Base-by-base conservation (phyloP, 2,797 vertebrate species). In the Perodicticus potto region DNA sequence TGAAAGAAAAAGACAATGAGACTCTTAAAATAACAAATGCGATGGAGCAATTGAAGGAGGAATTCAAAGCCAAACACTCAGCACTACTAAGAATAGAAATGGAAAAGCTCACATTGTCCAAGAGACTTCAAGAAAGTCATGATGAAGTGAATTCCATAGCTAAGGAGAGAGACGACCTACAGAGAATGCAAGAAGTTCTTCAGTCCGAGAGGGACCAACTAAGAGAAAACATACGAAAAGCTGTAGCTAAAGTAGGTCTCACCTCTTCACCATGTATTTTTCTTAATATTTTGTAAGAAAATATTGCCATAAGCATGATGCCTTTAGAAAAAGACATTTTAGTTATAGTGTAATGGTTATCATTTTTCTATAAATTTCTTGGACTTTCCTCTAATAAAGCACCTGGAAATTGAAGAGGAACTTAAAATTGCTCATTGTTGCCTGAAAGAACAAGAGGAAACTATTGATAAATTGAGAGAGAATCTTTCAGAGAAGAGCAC, bases 191-290 rank as follows among this genome's bases (percentile, higher is more conserved):
- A 63, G 92, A 97, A 23, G 53, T 20, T 95, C 91, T 98, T 81
- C 97, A 96, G 0, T 81, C 93, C 0, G 98, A 99, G 94, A 98
- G 93, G 7, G 94, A 96, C 25, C 97, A 98, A 37, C 96, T 99
- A 20, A 98, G 97, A 97, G 83, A 86, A 22, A 98, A 98, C 84
- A 23, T 98, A 12, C 96, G 98, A 89, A 98, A 99, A 85, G 98
- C 98, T 12, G 91, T 97, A 65, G 98, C 99, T 40, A 98, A 98
- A 98, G 99, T 99, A 93, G 97, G 97, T 89, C 73, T n/a, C 34
- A 9, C 72, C 32, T 89, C 82, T 72, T 43, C 59, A 67, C 14
- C 19, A 4, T 69, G 3, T 85, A 29, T 45, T 85, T 65, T 7
- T 34, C 2, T 25, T 53, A 70, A 37, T 55, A 63, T 37, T 91